Conservation (phyloP, 2,113 vertebrate species). For the Herpailurus yagouaroundi region DNA sequence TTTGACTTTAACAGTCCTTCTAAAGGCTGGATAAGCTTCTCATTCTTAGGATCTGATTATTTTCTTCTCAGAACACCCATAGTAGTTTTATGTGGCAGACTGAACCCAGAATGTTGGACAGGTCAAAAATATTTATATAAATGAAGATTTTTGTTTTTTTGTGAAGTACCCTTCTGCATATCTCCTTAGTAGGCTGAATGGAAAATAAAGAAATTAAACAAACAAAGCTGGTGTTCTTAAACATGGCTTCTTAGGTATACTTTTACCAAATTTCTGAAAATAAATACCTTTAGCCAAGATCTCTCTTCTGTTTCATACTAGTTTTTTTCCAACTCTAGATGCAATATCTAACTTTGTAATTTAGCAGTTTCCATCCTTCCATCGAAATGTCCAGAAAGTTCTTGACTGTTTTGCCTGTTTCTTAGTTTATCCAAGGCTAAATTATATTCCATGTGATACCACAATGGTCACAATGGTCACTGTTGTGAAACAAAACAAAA, state of each 20-base stretch:
- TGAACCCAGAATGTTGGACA: background rate
- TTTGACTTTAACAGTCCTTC: background rate
- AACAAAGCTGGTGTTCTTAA: background rate
- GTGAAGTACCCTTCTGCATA: background rate
- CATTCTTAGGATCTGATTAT: background rate
- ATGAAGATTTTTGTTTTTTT: background rate
- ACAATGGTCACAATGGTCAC: background rate
- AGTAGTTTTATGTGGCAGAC: background rate
- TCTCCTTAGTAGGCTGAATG: background rate
- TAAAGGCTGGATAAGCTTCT: background rate
- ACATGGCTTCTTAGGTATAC: background rate
- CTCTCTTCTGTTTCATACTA: background rate
- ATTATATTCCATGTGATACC: background rate
- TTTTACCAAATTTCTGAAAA: background rate
- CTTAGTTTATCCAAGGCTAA: background rate
- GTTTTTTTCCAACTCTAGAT: background rate
- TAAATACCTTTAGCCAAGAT: background rate
- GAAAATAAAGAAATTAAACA: background rate
- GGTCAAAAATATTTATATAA: background rate
- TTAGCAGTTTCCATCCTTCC: background rate
- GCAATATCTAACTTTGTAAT: background rate
- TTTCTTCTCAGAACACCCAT: background rate
- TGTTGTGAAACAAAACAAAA: background rate
- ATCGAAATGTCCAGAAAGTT: background rate
- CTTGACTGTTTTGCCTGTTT: background rate